Conservation (phyloP, 2,113 vertebrate species). For the Saimiri boliviensis region DNA sequence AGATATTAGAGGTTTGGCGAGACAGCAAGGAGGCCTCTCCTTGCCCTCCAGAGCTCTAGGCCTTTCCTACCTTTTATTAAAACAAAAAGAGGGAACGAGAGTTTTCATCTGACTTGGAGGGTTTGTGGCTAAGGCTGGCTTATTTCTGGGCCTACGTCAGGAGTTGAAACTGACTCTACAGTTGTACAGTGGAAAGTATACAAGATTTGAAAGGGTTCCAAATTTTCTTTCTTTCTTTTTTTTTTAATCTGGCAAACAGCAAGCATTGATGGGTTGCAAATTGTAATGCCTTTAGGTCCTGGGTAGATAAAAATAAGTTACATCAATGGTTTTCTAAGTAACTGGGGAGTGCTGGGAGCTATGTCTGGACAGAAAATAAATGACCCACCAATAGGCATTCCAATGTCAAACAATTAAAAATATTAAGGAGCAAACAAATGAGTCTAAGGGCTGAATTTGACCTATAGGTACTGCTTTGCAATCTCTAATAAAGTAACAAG, state of each 20-base stretch:
- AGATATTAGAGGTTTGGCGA: not conserved
- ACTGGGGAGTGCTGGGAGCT: not conserved
- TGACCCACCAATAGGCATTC: not conserved
- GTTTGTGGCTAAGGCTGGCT: not conserved
- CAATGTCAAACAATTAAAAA: not conserved
- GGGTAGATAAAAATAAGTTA: not conserved
- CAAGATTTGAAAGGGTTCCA: not conserved
- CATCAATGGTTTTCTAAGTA: not conserved
- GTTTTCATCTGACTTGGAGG: not conserved
- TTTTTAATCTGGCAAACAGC: too few relatives aligned
- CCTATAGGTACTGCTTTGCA: not conserved
- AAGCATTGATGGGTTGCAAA: not conserved
- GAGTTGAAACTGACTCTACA: not conserved
- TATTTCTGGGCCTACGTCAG: not conserved
- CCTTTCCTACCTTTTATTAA: not conserved
- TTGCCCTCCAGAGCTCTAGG: not conserved
- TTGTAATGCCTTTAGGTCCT: not conserved
- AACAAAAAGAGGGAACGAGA: not conserved
- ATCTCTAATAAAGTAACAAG: not conserved
- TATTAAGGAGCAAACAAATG: not conserved
- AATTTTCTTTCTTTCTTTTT: too few relatives aligned
- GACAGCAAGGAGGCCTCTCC: not conserved
- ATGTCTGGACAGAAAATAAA: not conserved
- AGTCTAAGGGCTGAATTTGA: not conserved
- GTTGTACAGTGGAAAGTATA: not conserved